Base-by-base conservation (phyloP, 2,797 vertebrate genomes). In the Pogoniulus pusillus region DNA sequence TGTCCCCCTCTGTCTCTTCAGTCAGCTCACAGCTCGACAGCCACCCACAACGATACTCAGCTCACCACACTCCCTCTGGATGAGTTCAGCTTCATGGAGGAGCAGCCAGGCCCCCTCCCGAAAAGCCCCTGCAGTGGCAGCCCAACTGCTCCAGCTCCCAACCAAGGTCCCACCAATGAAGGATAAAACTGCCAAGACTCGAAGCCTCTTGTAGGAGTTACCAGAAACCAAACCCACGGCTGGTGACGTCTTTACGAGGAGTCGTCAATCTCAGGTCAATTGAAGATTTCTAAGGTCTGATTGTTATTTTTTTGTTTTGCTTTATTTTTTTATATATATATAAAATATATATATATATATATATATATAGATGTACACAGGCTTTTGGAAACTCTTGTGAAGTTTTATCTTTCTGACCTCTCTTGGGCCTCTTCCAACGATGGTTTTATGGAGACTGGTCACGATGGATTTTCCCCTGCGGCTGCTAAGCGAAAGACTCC, bases 201-300 rank as follows among this genome's bases (percentile, higher is more conserved):
- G 15, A 96, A 97, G 82, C 81, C 94, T 97, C 96, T 96, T 91
- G 92, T 54, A 82, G 93, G 92, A 83, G 87, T 86, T 94, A 26
- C 96, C 93, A 87, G 94, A 72, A 91, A 84, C 87, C 94, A 90
- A 90, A 82, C 66, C 89, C 34, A 0, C 18, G 64, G 93, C 92
- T 96, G 95, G 95, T 96, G 96, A 96, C 97, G 96, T 98, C 96
- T 94, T 92, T 85, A 88, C 64, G 75, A 64, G 45, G 92, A 95
- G 96, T 97, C 96, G 92, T 97, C 97, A 96, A 98, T 98, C 99
- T 99, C 99, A 99, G 99, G 99, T 99, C 98, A 97, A 98, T 97
- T 94, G 93, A 93, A 95, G 95, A 95, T 93, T 94, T 93, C 91
- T 96, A 94, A 51, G 16, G 83, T 96, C 87, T 95, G 96, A 95